Evolutionary conservation across 2,113 vertebrate genomes (phyloP), one percentile per base, ranked within the genome.

Genomic region (Oxyruncus cristatus): DNA sequence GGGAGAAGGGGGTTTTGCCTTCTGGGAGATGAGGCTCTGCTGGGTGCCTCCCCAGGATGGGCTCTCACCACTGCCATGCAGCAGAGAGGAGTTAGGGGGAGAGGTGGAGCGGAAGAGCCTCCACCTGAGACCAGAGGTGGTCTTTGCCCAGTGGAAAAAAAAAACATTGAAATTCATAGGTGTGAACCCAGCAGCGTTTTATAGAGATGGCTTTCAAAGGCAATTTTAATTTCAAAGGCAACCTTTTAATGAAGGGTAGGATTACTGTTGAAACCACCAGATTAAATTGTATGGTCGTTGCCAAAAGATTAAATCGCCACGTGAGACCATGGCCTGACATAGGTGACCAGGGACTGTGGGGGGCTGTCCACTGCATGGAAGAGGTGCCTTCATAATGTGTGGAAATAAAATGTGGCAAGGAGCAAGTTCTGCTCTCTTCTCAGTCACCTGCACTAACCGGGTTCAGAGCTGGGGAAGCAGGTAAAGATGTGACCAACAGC

Each of bases 1-100:
- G 6, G 11, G 18, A n/a, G 18, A 91, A 75, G 37, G 30, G 8
- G 13, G 0, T 1, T 63, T 67, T 71, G 26, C 37, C 55, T 77
- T 14, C 16, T 17, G 32, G 53, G 10, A 87, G 32, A 30, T 58
- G 46, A 30, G 12, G 24, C 14, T 17, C 68, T 41, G 18, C 8
- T 14, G 26, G 42, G 11, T 61, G 4, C 24, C 42, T 84, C 44
- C 52, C 10, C 2, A 2, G 0, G 14, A 1, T 5, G 1, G 19
- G 27, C 3, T 79, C 14, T 55, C 2, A 0, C 18, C 6, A 2
- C 27, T 80, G 30, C 37, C 18, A 2, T 18, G 9, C 0, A 0
- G 30, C 23, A 42, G 27, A 46, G 23, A 53, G 21, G 14, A 65
- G 14, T 0, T 0, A 73, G 44, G 28, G 1, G 10, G 46, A 83